phyloP scores from a whole-genome alignment of 2,113 vertebrate species.

The Micromys minutus region DNA sequence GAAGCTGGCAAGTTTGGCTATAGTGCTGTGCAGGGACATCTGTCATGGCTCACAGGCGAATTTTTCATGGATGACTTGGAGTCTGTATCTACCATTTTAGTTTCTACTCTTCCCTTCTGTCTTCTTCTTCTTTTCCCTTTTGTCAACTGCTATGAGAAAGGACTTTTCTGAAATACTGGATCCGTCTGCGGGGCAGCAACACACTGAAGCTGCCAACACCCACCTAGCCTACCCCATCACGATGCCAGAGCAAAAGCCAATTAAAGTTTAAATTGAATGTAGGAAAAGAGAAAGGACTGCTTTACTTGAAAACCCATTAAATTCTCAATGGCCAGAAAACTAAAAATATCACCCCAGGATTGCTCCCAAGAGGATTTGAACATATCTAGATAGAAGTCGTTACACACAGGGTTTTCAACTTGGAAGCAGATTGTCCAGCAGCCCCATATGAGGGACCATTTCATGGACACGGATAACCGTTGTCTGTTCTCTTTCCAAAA shows the following conservation, averaged over 20 bases:
- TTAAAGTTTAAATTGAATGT: background rate
- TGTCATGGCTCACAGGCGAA: too few species aligned
- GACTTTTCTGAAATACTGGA: background rate
- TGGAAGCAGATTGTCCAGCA: background rate
- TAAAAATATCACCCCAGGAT: conserved; percentile 7
- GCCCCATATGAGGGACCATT: background rate
- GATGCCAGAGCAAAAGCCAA: background rate
- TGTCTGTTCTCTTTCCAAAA: conserved; percentile 6
- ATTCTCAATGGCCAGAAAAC: conserved; percentile 13
- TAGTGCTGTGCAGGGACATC: background rate
- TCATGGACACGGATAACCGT: background rate
- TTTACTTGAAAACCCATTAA: conserved; percentile 27
- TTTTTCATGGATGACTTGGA: background rate
- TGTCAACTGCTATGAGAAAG: background rate
- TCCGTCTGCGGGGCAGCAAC: background rate
- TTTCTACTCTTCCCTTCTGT: background rate
- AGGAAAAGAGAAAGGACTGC: background rate
- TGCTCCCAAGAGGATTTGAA: conserved; percentile 30
- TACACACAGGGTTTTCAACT: background rate
- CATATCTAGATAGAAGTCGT: background rate
- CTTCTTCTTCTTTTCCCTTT: background rate
- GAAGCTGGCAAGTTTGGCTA: background rate
- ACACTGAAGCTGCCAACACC: background rate
- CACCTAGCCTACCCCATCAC: too few species aligned
- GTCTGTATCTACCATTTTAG: background rate